Evolutionary conservation across 2,797 vertebrate genomes (phyloP).

Genomic region (Crax fasciolata): DNA sequence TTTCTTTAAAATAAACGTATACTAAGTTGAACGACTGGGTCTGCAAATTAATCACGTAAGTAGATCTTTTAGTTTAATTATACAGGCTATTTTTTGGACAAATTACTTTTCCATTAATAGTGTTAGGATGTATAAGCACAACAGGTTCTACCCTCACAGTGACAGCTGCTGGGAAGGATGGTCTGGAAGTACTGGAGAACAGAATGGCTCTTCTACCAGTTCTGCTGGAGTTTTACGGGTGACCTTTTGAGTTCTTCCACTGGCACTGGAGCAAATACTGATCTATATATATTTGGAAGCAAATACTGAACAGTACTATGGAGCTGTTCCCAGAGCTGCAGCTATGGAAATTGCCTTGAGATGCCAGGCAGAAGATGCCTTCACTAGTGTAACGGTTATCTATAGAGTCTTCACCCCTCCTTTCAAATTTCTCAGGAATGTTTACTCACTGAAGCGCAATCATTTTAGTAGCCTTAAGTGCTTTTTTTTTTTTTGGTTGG

Average conservation of each 20-base stretch:
- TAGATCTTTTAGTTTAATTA: background rate
- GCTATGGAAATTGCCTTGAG: background rate
- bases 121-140: background rate
- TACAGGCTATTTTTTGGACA: background rate
- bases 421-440: background rate
- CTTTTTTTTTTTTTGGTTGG: background rate
- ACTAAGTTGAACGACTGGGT: background rate
- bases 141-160: background rate
- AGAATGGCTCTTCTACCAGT: background rate
- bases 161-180: background rate
- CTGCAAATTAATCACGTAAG: background rate
- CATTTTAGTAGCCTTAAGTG: background rate
- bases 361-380: background rate
- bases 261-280: background rate
- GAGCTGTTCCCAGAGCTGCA: background rate
- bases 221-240: background rate
- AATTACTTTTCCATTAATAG: background rate
- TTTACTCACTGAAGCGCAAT: background rate
- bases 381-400: background rate
- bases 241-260: background rate
- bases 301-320: background rate
- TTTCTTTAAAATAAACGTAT: background rate
- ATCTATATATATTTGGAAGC: too few species aligned
- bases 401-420: background rate
- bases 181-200: background rate